Percentiles rank a stretch among this genome's conserved stretches.
Conservation (phyloP, 2,113 vertebrate genomes). For the Clarias batrachus region DNA sequence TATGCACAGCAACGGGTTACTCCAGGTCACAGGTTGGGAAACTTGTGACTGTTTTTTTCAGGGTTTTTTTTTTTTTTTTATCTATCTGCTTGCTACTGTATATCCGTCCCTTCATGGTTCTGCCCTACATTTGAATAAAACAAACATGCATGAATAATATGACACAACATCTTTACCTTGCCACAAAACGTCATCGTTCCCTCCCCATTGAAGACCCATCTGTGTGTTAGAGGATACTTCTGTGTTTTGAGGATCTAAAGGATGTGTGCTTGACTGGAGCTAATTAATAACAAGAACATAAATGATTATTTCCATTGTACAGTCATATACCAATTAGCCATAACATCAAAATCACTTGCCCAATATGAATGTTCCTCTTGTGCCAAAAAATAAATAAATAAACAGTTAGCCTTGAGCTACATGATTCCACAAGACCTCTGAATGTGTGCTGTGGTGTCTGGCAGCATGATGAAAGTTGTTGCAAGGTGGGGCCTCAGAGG, state of each 20-base stretch:
- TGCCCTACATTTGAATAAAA: background rate
- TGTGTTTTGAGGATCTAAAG: background rate
- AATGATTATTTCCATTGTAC: background rate
- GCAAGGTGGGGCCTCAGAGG: too few species aligned
- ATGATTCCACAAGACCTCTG: too few species aligned
- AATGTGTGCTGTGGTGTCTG: too few species aligned
- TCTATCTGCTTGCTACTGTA: background rate
- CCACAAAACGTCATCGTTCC: background rate
- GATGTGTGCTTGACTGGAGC: background rate
- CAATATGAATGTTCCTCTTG: too few species aligned
- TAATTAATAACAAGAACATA: background rate
- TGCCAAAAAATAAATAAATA: too few species aligned
- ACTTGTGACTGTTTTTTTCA: background rate
- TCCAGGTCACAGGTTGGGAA: background rate
- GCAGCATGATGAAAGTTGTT: too few species aligned
- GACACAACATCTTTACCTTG: background rate
- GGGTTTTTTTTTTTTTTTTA: background rate
- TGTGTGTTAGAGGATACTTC: background rate
- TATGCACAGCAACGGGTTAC: background rate
- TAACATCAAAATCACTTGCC: too few species aligned
- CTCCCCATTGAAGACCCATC: background rate
- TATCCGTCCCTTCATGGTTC: background rate
- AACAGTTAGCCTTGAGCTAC: too few species aligned
- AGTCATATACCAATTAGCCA: background rate
- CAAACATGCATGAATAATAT: background rate